Percentiles rank a stretch among this genome's conserved stretches.
Conservation (phyloP, 2,113 vertebrate genomes). For the Atrichornis clamosus region DNA sequence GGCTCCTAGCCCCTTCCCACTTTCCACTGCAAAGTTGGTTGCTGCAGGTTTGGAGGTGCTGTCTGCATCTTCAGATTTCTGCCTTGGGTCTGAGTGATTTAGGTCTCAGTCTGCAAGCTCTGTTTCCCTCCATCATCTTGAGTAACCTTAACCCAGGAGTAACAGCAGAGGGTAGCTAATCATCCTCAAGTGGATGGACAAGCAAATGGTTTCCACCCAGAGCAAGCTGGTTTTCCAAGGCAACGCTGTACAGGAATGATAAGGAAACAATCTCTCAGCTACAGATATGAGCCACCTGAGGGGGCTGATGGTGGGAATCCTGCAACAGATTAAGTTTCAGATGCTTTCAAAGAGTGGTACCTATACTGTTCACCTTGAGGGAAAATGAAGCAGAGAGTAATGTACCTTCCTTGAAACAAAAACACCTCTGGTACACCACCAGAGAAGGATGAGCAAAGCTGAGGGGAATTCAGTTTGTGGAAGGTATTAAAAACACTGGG, state of each 20-base stretch:
- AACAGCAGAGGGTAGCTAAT: not conserved
- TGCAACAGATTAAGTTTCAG: not conserved
- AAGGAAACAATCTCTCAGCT: constrained; percentile 6
- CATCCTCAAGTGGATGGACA: not conserved
- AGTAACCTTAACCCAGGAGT: not conserved
- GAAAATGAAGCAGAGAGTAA: not conserved
- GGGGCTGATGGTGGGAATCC: not conserved
- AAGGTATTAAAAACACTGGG: not conserved
- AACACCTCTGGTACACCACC: accelerated
- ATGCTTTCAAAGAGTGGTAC: not conserved
- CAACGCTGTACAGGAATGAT: not conserved
- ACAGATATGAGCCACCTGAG: not conserved
- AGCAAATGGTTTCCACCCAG: not conserved
- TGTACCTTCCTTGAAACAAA: not conserved
- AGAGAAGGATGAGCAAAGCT: not conserved
- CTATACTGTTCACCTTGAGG: not conserved
- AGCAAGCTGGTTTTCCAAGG: not conserved
- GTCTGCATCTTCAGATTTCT: not conserved
- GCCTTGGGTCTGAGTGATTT: not conserved
- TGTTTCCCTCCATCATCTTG: not conserved
- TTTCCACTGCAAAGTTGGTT: not conserved
- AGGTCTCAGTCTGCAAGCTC: not conserved
- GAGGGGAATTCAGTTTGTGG: not conserved
- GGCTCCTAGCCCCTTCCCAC: not conserved
- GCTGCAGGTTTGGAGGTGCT: not conserved